These are phyloP conservation scores for Ypsolopha scabrella DNA, from an alignment of 2,888 invertebrate species.

Conservation along the genomic window DNA sequence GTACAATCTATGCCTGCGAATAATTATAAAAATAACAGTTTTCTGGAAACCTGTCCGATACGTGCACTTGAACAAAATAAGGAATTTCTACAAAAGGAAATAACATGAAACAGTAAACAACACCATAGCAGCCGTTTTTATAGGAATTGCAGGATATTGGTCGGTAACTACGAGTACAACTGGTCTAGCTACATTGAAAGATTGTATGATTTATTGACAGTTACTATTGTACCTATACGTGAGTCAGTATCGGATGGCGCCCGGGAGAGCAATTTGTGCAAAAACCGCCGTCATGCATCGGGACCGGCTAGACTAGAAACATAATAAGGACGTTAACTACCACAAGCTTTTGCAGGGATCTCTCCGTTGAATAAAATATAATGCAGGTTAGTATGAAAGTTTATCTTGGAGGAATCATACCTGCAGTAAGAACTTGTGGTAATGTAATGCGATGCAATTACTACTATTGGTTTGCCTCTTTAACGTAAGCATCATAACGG, in stretches of 20 bases:
- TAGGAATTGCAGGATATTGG: conserved; percentile 8
- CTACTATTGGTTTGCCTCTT: not conserved
- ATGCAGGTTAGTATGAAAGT: too few species aligned
- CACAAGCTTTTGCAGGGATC: too few species aligned
- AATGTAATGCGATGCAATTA: not conserved
- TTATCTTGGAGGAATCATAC: too few species aligned
- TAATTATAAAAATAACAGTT: conserved; percentile 7
- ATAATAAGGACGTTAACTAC: too few species aligned
- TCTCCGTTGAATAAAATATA: too few species aligned
- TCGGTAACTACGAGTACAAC: not conserved
- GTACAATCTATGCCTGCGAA: too few species aligned
- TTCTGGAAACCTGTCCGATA: conserved; percentile 20
- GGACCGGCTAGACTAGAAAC: conserved; percentile 14
- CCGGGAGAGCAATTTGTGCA: conserved; percentile 41
- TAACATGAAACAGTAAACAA: not conserved
- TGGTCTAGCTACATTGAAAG: conserved; percentile 6
- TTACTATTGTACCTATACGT: conserved; percentile 26
- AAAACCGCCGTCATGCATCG: conserved; percentile 32
- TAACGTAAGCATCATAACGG: not conserved
- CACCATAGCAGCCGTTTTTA: conserved; percentile 5
- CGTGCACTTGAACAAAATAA: conserved; percentile 6
- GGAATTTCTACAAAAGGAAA: not conserved
- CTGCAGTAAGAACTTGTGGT: not conserved
- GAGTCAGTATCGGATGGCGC: conserved; percentile 18
- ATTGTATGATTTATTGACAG: conserved; percentile 40